Base-by-base conservation (phyloP, 2,797 vertebrate genomes). In the Tauraco hartlaubi region DNA sequence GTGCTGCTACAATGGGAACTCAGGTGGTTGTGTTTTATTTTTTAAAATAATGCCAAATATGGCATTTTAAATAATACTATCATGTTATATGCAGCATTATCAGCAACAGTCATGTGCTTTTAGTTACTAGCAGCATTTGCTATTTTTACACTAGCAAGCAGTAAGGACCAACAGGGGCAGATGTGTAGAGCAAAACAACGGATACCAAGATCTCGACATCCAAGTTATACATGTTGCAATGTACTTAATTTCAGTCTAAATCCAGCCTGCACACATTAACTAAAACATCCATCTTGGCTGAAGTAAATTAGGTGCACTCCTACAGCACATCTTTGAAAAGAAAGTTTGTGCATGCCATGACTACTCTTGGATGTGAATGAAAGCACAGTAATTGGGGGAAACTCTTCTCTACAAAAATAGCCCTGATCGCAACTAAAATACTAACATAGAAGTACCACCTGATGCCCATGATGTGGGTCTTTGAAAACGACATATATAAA, bases 101-200 rank as follows among this genome's bases (percentile, higher is more conserved):
- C 59, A 14, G 6, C 22, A 88, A 33, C 41, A 62, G 51, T 41
- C 1, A 11, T 19, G 3, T 1, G 17, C 58, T 85, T 62, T 85
- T 89, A 33, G n/a, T 69, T 48, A 26, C 15, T 67, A 79, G 12
- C 19, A 48, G 49, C 52, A 23, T 54, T 82, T 90, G 31, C 5
- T 73, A 16, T 85, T 88, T 73, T 25, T 73, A 12, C 3, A 1
- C 25, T 62, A 80, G 28, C n/a, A 58, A 76, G 21, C 51, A 82
- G 25, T 43, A 55, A 93, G 22, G 29, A 58, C 18, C 31, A 55
- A 26, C 16, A 73, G 11, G 71, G 56, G 2, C 3, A 51, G n/a
- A 63, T 28, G 15, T 15, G 28, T 26, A 64, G 54, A 78, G 21
- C 2, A 3, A 59, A 92, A 39, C 31, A 84, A 56, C 0, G 0